Percentiles rank a stretch among this genome's conserved stretches.
Conservation (phyloP, 2,797 vertebrate species). For the Chromobotia macracanthus region DNA sequence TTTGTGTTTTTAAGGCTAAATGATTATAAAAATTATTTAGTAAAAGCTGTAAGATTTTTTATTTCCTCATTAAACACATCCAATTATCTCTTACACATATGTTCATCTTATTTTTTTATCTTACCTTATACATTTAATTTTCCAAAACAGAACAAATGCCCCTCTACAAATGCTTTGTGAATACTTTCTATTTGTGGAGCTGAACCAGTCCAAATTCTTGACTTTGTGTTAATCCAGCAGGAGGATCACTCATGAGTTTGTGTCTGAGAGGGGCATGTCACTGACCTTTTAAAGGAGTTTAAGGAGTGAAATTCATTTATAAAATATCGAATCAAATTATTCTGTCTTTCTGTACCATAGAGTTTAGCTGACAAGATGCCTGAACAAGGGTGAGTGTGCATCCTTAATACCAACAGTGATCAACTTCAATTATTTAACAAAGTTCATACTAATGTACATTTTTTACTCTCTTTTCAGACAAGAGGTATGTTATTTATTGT, state of each 20-base stretch:
- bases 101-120: no score
- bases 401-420: no score
- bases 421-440: no score
- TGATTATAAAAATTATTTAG: no score
- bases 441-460: neutral
- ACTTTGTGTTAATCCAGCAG: neutral
- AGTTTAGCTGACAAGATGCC: slow-evolving; percentile 9
- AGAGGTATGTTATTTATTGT: slow-evolving; percentile 70
- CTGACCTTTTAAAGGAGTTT: no score
- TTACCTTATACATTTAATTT: neutral
- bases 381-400: slow-evolving; percentile 27
- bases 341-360: neutral
- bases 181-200: neutral
- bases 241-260: neutral
- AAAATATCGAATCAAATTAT: neutral
- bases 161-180: neutral
- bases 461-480: slow-evolving; percentile 60
- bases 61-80: no score
- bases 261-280: neutral
- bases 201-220: neutral
- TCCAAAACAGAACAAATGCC: neutral
- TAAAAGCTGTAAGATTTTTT: no score
- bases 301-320: neutral
- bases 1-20: no score
- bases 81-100: no score